phyloP scores from a whole-genome alignment of 2,113 vertebrate genomes.

The Stictonetta naevosa region DNA sequence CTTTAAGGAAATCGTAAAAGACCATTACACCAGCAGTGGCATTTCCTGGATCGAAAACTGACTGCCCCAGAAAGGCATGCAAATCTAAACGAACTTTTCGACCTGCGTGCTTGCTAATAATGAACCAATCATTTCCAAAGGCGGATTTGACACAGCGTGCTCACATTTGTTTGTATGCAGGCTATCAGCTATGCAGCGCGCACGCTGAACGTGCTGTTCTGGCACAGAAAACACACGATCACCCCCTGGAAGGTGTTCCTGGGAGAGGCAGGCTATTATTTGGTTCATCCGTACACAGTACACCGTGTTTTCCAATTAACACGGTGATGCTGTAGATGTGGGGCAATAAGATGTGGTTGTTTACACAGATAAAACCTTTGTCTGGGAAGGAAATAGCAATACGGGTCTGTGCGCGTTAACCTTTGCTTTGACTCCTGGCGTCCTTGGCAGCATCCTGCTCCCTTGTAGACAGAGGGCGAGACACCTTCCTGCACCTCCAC shows the following conservation, averaged over 20 bases:
- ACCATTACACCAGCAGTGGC: constrained; percentile 36
- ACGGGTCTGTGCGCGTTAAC: constrained; percentile 34
- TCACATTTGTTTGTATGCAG: background rate
- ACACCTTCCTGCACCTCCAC: constrained; percentile 57
- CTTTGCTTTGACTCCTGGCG: constrained; percentile 47
- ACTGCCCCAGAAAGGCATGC: background rate
- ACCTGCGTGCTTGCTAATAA: background rate
- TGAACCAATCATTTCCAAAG: background rate
- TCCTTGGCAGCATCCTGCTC: constrained; percentile 67
- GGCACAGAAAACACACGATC: background rate
- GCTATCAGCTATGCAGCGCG: background rate
- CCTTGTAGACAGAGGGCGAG: constrained; percentile 65
- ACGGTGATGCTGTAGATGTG: background rate
- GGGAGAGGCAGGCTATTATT: background rate
- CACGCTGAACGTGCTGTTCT: background rate
- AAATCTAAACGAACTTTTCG: background rate
- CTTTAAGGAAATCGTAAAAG: constrained; percentile 69
- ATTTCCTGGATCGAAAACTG: constrained; percentile 10
- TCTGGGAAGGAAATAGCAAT: constrained; percentile 21
- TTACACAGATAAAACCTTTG: constrained; percentile 35
- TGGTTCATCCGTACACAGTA: background rate
- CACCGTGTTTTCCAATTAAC: background rate
- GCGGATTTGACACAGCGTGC: background rate
- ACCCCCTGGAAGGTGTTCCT: constrained; percentile 23
- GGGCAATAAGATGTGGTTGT: constrained; percentile 7